Evolutionary conservation across 2,113 vertebrate genomes (phyloP).

Genomic region (Rhadina sibilatrix): DNA sequence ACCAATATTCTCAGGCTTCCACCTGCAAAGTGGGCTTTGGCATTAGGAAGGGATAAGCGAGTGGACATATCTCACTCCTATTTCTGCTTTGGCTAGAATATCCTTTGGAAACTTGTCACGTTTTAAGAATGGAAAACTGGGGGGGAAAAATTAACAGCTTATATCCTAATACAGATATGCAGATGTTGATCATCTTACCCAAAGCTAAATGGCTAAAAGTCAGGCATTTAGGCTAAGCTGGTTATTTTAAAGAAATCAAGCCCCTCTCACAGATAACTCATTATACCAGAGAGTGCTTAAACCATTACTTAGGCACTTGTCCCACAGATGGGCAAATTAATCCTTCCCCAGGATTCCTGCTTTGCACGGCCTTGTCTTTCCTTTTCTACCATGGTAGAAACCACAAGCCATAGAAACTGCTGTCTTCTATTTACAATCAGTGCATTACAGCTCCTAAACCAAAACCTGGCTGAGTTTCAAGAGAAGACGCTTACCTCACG

Average conservation of each 20-base stretch:
- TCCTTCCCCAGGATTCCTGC: not conserved
- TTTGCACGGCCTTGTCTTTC: not conserved
- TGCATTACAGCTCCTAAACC: not conserved
- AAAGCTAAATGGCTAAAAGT: not conserved
- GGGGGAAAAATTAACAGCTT: not conserved
- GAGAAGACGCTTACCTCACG: not conserved
- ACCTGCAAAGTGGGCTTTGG: not conserved
- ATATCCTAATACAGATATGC: not conserved
- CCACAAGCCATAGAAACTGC: not conserved
- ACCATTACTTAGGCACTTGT: not conserved
- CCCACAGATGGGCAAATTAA: not conserved
- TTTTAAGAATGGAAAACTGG: not conserved
- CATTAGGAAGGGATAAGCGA: not conserved
- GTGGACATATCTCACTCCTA: rapidly evolving
- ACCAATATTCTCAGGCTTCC: not conserved
- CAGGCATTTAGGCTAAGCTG: not conserved
- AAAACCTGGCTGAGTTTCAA: not conserved
- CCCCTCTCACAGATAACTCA: not conserved
- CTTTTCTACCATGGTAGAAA: not conserved
- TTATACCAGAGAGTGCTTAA: not conserved
- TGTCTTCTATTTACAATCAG: not conserved
- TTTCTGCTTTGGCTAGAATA: not conserved
- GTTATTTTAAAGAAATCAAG: not conserved
- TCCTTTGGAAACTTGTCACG: not conserved
- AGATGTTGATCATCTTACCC: not conserved